Conservation (phyloP, 2,113 vertebrate species). For the Peromyscus maniculatus region DNA sequence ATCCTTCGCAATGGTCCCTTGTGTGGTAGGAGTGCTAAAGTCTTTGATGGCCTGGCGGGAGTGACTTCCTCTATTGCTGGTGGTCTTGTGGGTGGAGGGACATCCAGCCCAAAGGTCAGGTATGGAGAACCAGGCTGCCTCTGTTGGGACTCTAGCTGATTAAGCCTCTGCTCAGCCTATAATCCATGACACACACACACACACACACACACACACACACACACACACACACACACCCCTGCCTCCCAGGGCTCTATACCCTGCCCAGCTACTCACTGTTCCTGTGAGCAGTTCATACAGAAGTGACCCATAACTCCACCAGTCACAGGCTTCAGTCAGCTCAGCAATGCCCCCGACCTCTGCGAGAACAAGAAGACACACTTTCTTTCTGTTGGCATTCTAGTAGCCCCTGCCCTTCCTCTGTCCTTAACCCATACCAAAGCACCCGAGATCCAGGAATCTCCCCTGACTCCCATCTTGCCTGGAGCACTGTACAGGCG, state of each 20-base stretch:
- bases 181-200: neutral
- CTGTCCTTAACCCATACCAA: neutral
- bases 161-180: neutral
- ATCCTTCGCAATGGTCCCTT: neutral
- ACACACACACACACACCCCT: no score
- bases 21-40: no score
- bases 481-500: constrained; percentile 97
- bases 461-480: constrained; percentile 76
- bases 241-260: neutral
- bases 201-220: no score
- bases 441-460: neutral
- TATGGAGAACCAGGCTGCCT: neutral
- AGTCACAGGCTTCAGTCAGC: constrained; percentile 95
- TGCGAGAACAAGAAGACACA: constrained; percentile 82
- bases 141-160: neutral
- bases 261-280: constrained; percentile 88
- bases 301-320: constrained; percentile 97
- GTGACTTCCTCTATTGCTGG: neutral
- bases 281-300: constrained; percentile 96
- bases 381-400: neutral
- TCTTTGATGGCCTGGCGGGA: neutral
- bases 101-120: neutral
- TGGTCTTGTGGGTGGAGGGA: neutral
- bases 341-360: constrained; percentile 94
- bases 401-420: neutral